Conservation (phyloP, 2,797 vertebrate species). For the Streptopelia turtur region DNA sequence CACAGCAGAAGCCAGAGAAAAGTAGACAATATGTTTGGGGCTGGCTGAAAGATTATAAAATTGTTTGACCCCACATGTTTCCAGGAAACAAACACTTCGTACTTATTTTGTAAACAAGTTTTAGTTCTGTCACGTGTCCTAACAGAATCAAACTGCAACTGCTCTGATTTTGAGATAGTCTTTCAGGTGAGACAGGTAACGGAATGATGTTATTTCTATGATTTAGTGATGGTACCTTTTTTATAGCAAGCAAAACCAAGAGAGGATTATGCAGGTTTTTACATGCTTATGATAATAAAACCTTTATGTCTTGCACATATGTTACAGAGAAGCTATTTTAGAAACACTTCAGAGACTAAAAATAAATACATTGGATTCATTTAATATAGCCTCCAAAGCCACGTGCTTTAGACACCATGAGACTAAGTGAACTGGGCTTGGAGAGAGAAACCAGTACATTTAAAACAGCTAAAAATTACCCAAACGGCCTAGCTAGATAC, state of each 20-base stretch:
- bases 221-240: not conserved
- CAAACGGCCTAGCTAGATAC: not conserved
- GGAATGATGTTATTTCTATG: not conserved
- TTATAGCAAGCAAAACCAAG: slow-evolving; percentile 38
- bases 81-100: not conserved
- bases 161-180: not conserved
- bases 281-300: not conserved
- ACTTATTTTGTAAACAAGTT: not conserved
- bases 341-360: slow-evolving; percentile 33
- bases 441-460: not conserved
- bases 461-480: slow-evolving; percentile 18
- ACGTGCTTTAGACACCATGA: not conserved
- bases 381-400: slow-evolving; percentile 7
- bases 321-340: slow-evolving; percentile 42
- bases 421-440: not conserved
- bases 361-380: not conserved
- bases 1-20: not conserved
- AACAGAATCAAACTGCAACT: not conserved
- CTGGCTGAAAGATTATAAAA: not conserved
- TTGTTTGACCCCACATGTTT: not conserved
- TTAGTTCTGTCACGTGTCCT: not conserved
- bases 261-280: slow-evolving; percentile 16
- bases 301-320: slow-evolving; percentile 46
- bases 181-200: not conserved
- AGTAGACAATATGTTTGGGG: not conserved